Conservation (phyloP, 2,888 invertebrate species). For the Caenorhabditis sp. region DNA sequence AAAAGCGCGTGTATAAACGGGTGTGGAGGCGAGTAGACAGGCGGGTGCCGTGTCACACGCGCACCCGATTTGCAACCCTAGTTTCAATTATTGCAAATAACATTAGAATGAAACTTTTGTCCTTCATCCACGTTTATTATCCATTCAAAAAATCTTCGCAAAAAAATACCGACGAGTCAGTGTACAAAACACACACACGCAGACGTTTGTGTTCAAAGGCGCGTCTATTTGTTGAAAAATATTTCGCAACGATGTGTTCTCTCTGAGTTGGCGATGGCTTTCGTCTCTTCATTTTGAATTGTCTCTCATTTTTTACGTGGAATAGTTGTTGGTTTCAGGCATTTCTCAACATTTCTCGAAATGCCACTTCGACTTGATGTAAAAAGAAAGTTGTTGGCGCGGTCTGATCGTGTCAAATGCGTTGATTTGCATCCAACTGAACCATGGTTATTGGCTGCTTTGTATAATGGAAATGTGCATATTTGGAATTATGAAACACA, state of each 20-base stretch:
- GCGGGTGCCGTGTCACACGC: too few species aligned
- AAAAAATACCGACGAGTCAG: background rate
- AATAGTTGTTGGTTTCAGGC: background rate
- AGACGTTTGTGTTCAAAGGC: constrained; percentile 26
- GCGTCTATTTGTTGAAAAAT: constrained; percentile 7
- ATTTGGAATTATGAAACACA: constrained; percentile 99
- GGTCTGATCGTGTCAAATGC: constrained; percentile 89
- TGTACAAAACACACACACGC: constrained; percentile 6
- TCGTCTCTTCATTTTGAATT: constrained; percentile 19
- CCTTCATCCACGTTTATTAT: background rate
- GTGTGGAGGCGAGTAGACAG: too few species aligned
- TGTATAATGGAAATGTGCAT: constrained; percentile 98
- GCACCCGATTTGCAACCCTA: too few species aligned
- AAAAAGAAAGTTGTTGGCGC: constrained; percentile 93
- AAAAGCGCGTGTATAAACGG: too few species aligned
- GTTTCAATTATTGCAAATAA: too few species aligned
- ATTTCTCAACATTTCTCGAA: background rate
- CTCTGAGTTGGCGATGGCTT: constrained; percentile 41
- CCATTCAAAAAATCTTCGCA: background rate
- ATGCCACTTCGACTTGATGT: constrained; percentile 94
- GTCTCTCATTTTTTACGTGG: constrained; percentile 19
- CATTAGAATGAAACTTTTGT: too few species aligned
- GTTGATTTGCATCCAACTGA: constrained; percentile 96
- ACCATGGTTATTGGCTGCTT: constrained; percentile 96
- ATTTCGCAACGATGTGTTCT: constrained; percentile 18